Evolutionary conservation across 1,140 invertebrate species (phyloP).

Genomic region (Kradibia gibbosae): DNA sequence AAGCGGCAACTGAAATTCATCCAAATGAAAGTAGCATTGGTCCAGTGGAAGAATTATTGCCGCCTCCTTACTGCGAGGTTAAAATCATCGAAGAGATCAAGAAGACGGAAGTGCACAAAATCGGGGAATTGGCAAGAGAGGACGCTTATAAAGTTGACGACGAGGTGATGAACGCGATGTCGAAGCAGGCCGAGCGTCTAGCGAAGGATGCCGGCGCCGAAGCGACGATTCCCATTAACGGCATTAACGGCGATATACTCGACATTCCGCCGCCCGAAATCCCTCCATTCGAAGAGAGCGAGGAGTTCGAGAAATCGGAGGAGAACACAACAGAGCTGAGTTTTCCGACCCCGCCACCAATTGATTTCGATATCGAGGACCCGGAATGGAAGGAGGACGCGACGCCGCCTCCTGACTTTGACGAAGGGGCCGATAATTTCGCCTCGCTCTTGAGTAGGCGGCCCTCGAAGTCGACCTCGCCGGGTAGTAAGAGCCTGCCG

Average conservation of each 20-base stretch:
- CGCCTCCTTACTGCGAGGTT: conserved; percentile 2
- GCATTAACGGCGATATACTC: conserved; percentile 14
- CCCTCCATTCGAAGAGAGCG: conserved; percentile 17
- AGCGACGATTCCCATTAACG: not conserved
- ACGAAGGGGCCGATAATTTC: not conserved
- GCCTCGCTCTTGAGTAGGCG: not conserved
- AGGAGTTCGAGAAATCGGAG: not conserved
- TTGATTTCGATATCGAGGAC: conserved; percentile 45
- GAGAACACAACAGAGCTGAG: not conserved
- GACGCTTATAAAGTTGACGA: not conserved
- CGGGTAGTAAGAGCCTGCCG: conserved; percentile 44
- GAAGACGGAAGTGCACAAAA: conserved; percentile 2
- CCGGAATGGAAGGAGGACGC: conserved; percentile 24
- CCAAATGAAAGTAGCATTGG: not conserved
- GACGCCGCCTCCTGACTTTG: not conserved
- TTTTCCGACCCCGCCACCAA: conserved; percentile 45
- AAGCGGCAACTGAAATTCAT: not conserved
- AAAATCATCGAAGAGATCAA: conserved; percentile 38
- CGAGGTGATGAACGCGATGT: not conserved
- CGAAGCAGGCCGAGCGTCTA: conserved; percentile 3
- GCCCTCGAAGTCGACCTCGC: conserved; percentile 18
- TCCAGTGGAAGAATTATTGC: not conserved
- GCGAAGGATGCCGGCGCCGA: not conserved
- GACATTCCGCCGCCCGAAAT: conserved; percentile 36
- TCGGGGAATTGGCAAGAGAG: not conserved